phyloP scores from a whole-genome alignment of 2,888 invertebrate genomes.

The Caenorhabditis parvicauda region DNA sequence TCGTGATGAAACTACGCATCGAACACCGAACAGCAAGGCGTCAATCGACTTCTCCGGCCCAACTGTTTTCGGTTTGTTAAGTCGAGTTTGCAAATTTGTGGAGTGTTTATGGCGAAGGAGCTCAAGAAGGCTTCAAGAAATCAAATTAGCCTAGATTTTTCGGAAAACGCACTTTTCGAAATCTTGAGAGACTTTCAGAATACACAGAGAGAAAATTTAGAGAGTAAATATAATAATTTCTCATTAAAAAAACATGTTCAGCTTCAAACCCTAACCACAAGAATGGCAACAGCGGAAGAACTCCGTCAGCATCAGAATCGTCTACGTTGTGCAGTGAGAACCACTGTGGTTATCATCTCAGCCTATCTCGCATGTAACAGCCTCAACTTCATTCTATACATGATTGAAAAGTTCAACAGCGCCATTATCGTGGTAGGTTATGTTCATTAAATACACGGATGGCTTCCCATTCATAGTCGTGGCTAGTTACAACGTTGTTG shows the following conservation, averaged over 20 bases:
- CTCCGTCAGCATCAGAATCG: slow-evolving; percentile 34
- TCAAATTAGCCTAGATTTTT: too few species aligned
- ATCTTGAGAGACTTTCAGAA: too few species aligned
- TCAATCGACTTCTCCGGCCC: slow-evolving; percentile 37
- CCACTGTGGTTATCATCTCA: slow-evolving; percentile 43
- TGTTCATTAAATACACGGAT: too few species aligned
- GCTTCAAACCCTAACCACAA: slow-evolving; percentile 23
- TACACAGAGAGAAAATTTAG: too few species aligned
- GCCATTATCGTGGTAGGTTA: slow-evolving; percentile 23
- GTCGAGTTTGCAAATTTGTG: background rate
- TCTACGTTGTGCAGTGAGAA: slow-evolving; percentile 40
- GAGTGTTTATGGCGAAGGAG: background rate
- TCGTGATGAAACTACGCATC: slow-evolving; percentile 37
- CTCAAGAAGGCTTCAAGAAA: background rate
- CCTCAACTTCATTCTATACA: slow-evolving; percentile 41
- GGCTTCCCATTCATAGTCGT: too few species aligned
- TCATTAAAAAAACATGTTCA: background rate
- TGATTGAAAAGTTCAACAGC: slow-evolving; percentile 33
- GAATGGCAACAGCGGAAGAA: slow-evolving; percentile 22
- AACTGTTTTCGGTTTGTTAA: slow-evolving; percentile 35
- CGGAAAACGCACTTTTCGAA: too few species aligned
- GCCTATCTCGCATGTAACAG: slow-evolving; percentile 49
- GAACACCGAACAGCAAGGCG: slow-evolving; percentile 42
- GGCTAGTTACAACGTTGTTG: too few species aligned
- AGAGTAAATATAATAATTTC: background rate